phyloP scores from a whole-genome alignment of 2,797 vertebrate species.

The Micrastur ruficollis region DNA sequence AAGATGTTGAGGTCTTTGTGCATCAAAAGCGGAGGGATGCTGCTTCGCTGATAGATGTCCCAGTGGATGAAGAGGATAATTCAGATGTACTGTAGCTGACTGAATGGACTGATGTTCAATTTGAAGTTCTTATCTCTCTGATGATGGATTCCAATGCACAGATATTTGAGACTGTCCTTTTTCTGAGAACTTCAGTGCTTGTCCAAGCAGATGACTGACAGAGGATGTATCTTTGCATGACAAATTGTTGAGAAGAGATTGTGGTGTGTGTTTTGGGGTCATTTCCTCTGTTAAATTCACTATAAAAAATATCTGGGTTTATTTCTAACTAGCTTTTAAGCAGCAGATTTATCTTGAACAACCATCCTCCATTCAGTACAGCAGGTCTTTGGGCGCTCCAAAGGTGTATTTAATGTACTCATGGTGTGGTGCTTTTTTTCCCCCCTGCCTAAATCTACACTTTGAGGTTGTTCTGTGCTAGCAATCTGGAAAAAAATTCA shows the following conservation, averaged over 20 bases:
- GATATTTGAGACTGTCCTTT: slow-evolving; percentile 59
- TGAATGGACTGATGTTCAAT: slow-evolving; percentile 77
- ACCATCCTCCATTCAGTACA: slow-evolving; percentile 43
- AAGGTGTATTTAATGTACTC: slow-evolving; percentile 13
- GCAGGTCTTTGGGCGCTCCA: slow-evolving; percentile 33
- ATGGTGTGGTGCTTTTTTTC: neutral
- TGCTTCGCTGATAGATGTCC: slow-evolving; percentile 78
- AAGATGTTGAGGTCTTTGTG: slow-evolving; percentile 80
- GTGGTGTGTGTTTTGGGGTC: slow-evolving; percentile 11
- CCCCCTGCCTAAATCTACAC: neutral
- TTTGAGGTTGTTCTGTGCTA: slow-evolving; percentile 23
- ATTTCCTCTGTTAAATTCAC: slow-evolving; percentile 36
- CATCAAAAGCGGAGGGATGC: slow-evolving; percentile 78
- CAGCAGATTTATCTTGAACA: slow-evolving; percentile 57
- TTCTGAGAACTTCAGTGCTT: slow-evolving; percentile 67
- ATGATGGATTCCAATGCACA: slow-evolving; percentile 66
- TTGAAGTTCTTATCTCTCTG: slow-evolving; percentile 69
- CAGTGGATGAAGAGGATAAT: slow-evolving; percentile 83
- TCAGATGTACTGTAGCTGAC: slow-evolving; percentile 78
- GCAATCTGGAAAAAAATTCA: neutral
- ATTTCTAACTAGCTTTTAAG: slow-evolving; percentile 52
- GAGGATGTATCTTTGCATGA: slow-evolving; percentile 51
- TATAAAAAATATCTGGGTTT: slow-evolving; percentile 11
- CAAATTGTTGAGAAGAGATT: slow-evolving; percentile 51
- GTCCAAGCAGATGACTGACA: slow-evolving; percentile 55